Evolutionary conservation across 2,113 vertebrate genomes (phyloP).

Genomic region (Aramus guarauna): DNA sequence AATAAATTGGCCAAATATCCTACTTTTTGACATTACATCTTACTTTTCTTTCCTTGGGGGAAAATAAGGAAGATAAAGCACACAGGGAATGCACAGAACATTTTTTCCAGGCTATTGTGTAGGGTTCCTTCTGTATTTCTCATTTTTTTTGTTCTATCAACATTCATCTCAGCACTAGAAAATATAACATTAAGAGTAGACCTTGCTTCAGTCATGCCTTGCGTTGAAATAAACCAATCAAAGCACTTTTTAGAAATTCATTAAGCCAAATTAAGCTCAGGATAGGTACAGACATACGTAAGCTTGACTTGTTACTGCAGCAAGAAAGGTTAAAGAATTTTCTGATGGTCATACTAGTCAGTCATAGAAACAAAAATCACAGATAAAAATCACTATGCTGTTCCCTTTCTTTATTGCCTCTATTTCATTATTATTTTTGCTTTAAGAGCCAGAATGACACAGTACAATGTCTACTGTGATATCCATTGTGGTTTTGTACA

Average conservation of each 20-base stretch:
- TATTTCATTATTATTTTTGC: background rate
- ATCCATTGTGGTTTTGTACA: background rate
- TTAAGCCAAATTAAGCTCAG: background rate
- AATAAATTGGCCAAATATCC: background rate
- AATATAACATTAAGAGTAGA: background rate
- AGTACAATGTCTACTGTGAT: background rate
- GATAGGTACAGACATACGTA: background rate
- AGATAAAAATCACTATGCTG: background rate
- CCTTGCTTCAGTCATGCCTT: background rate
- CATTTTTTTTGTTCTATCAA: background rate
- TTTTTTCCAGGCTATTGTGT: background rate
- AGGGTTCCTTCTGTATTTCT: background rate
- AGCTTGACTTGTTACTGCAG: background rate
- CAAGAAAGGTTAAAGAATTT: background rate
- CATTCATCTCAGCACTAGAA: background rate
- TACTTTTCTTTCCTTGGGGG: background rate
- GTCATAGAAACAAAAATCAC: background rate
- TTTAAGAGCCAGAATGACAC: background rate
- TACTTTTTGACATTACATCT: background rate
- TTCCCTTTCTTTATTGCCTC: background rate
- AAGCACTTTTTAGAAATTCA: background rate
- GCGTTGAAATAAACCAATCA: background rate
- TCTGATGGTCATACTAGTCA: background rate
- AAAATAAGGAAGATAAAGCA: background rate
- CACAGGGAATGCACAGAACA: background rate